Evolutionary conservation across 2,888 invertebrate genomes (phyloP), one percentile per base, ranked within the genome.

Genomic region (Epsilonema sp.): DNA sequence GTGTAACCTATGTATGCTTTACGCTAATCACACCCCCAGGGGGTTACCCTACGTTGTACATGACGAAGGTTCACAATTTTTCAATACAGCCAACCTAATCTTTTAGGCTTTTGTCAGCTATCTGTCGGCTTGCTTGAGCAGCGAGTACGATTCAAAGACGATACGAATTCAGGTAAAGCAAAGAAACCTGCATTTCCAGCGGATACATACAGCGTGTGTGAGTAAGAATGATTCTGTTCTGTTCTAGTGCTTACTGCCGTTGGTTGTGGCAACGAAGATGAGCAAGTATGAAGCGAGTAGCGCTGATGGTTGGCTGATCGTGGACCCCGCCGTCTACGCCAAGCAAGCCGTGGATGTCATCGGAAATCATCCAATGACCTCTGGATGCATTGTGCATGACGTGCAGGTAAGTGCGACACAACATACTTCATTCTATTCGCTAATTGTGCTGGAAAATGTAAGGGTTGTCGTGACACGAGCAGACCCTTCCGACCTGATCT

Each of bases 241-340:
- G 8, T 31, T 62, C 8, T 61, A 61, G 48, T 58, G 56, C 36
- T 51, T 61, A 39, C 60, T 57, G 8, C 61, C 61, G 19, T 59
- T 59, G 4, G 49, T 61, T 40, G 56, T 61, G 20, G 61, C 61
- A 42, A 61, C 61, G 3, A 61, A 61, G 43, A 61, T 61, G 61
- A 60, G 58, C n/a, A 59, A 60, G 46, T 61, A 61, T 44, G 31
- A 31, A 8, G n/a, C n/a, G n/a, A n/a, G n/a, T n/a, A 31, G 16
- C 8, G 31, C 31, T 31, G 31, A 31, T 16, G 31, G 16, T 16
- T 31, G 8, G 20, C 60, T 61, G 42, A 61, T 61, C 3, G 60
- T 62, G 1, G 55, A 56, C 1, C 56, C 61, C 8, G 57, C 60
- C 48, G 46, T 52, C 24, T 61, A 61, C 51, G 56, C 55, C 22